Evolutionary conservation across 2,888 invertebrate species (phyloP), one percentile per base, ranked within the genome.

Genomic region (Cyrtodaria siliqua): DNA sequence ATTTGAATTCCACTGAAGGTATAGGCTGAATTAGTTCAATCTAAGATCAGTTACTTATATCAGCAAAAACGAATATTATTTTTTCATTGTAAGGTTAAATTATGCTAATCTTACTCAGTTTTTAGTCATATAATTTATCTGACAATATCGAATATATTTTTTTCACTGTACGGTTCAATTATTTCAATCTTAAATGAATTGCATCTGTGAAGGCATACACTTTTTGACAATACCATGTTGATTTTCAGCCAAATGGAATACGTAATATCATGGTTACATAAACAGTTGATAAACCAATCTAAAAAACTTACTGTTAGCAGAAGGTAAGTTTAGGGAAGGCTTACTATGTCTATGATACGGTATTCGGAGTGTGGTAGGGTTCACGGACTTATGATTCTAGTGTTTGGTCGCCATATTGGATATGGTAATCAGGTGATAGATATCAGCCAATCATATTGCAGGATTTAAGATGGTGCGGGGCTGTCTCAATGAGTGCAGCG

Each of bases 381-480:
- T 67, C 63, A 73, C 77, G 57, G 67, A 67, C 33, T 33, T 33
- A 33, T 33, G 33, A 56, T 70, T 75, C 71, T 77, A 78, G 80
- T 79, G 83, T 81, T 79, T 79, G 83, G 84, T 83, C 82, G 83
- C 83, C 84, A 81, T 82, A 79, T 80, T 85, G 82, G 85, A 82
- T 79, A 79, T 75, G 77, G 83, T 77, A 82, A 81, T 79, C 50
- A 78, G 86, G 86, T 86, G 86, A 78, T 72, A 84, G 86, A 76
- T 70, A 75, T 83, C 75, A 83, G 67, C 86, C 85, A 86, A 79
- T 83, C 81, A 83, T 84, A 82, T 84, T 86, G 84, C 86, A 86
- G 85, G 86, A 76, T 76, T 50, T 71, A 75, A 79, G 82, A 75
- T 74, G 87, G 87, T 87, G 87, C 81, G 73, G 87, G 87, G 86